A percentile compares a stretch with the other conserved stretches of the same genome.
phyloP scores from a whole-genome alignment of 1,140 invertebrate species.

The Monochamus saltuarius region DNA sequence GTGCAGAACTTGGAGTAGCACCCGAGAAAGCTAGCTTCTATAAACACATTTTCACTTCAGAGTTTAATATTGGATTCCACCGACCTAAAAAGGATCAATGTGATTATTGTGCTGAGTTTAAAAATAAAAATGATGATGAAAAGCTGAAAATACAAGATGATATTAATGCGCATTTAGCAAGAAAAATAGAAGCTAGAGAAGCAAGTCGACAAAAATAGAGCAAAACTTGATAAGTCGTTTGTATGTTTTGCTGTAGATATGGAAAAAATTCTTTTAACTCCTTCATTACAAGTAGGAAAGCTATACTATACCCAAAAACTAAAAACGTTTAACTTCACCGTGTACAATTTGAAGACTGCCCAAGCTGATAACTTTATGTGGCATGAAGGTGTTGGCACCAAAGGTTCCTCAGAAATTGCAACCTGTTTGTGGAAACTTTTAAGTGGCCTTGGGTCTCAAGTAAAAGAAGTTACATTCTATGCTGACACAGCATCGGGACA shows the following conservation, averaged over 20 bases:
- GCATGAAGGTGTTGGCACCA: too few species aligned
- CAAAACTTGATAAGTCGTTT: neutral
- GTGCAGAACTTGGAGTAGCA: neutral
- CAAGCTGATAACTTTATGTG: too few species aligned
- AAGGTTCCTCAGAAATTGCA: too few species aligned
- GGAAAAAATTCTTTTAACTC: neutral
- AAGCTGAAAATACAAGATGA: neutral
- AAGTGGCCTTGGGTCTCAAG: too few species aligned
- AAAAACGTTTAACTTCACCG: too few species aligned
- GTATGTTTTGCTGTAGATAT: neutral
- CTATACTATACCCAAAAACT: neutral
- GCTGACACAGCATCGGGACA: too few species aligned
- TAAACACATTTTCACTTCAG: neutral
- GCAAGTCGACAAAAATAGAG: neutral
- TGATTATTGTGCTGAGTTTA: neutral
- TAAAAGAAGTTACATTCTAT: too few species aligned
- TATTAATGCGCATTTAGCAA: too few species aligned
- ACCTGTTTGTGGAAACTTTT: too few species aligned
- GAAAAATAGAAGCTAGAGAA: too few species aligned
- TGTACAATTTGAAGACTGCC: too few species aligned
- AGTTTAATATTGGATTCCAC: neutral
- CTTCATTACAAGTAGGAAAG: neutral
- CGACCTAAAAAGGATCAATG: slow-evolving; percentile 1
- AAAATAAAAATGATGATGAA: neutral
- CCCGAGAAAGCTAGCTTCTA: slow-evolving; percentile 5